A percentile compares a stretch with the other conserved stretches of the same genome.
These are phyloP conservation scores for Tupiocoris notatus DNA, from an alignment of 2,888 invertebrate genomes.

Conservation along the genomic window DNA sequence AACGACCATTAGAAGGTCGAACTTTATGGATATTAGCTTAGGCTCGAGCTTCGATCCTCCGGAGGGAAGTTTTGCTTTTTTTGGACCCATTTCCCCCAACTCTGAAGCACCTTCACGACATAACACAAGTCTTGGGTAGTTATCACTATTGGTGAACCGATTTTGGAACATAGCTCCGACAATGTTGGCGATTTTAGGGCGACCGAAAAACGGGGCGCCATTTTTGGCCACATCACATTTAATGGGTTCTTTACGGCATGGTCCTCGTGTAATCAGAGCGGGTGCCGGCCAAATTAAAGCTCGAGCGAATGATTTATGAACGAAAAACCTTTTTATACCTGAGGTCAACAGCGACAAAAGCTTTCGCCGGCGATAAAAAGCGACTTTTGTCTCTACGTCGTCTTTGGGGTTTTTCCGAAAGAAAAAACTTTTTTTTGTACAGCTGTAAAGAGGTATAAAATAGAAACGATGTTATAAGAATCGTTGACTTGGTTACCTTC, in stretches of 20 bases:
- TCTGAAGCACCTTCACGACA: not conserved
- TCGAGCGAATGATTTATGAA: not conserved
- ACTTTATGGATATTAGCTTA: conserved; percentile 44
- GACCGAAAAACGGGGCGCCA: not conserved
- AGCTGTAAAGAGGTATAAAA: too few relatives aligned
- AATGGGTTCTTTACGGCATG: not conserved
- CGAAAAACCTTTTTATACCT: not conserved
- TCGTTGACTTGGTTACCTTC: too few relatives aligned
- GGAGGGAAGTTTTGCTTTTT: not conserved
- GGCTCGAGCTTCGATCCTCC: not conserved
- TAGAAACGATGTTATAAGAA: too few relatives aligned
- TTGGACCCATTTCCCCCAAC: not conserved
- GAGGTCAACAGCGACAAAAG: not conserved
- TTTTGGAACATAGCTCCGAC: not conserved
- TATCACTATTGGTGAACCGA: not conserved
- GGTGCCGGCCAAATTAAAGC: not conserved
- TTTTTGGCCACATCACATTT: not conserved
- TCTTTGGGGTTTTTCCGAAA: too few relatives aligned
- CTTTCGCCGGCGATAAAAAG: not conserved
- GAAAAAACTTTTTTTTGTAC: too few relatives aligned
- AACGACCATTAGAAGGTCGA: conserved; percentile 38
- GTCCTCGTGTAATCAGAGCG: not conserved
- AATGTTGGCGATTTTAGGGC: not conserved
- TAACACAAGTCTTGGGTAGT: not conserved
- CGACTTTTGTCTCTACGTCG: too few relatives aligned